These are phyloP conservation scores for Chrysodeixis includens DNA, from an alignment of 2,888 invertebrate species.

Conservation along the genomic window DNA sequence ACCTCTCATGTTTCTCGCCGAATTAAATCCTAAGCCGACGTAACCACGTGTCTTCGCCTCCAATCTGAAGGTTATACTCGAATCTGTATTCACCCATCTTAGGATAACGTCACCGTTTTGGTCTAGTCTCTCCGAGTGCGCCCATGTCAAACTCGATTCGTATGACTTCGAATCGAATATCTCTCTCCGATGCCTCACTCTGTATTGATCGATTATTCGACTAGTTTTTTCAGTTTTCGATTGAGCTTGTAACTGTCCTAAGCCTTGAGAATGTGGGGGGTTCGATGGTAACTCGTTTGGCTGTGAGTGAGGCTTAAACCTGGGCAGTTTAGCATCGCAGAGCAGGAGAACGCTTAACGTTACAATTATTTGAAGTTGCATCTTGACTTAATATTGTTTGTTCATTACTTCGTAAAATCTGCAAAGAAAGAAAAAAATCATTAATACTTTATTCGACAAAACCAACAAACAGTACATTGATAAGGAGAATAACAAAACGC, in stretches of 20 bases:
- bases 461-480: constrained; percentile 12
- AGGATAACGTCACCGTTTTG: constrained; percentile 88
- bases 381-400: constrained; percentile 67
- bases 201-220: constrained; percentile 80
- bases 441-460: constrained; percentile 24
- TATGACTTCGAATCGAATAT: constrained; percentile 84
- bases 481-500: constrained; percentile 27
- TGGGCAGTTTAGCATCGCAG: constrained; percentile 83
- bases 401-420: constrained; percentile 80
- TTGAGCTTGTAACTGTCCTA: constrained; percentile 74
- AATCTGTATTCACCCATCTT: constrained; percentile 93
- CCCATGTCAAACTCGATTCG: constrained; percentile 87
- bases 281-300: constrained; percentile 77
- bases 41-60: constrained; percentile 96
- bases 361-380: constrained; percentile 79
- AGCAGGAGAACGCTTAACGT: constrained; percentile 78
- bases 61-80: constrained; percentile 94
- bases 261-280: constrained; percentile 72
- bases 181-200: constrained; percentile 76
- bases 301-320: constrained; percentile 71
- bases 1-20: constrained; percentile 93
- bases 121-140: constrained; percentile 89
- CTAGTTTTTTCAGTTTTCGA: constrained; percentile 79
- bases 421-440: constrained; percentile 71
- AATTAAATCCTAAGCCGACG: constrained; percentile 96